Conservation (phyloP, 2,888 invertebrate species). For the Hydropsyche betteni region DNA sequence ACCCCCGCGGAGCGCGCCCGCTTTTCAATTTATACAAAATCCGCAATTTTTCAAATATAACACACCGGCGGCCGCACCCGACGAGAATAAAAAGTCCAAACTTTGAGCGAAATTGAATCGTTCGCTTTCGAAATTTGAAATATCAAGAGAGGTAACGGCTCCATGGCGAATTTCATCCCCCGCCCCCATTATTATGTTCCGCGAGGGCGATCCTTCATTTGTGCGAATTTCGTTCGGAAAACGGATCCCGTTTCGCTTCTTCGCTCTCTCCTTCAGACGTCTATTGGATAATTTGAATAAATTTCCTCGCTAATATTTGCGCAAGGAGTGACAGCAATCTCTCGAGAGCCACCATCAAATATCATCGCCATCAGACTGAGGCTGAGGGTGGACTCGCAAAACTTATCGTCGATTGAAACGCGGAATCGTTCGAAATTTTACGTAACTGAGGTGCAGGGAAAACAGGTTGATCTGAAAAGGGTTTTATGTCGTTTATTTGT, state of each 20-base stretch:
- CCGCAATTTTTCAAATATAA: too few species aligned
- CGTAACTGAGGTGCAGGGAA: too few species aligned
- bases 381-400: not conserved
- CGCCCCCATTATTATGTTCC: constrained; percentile 3
- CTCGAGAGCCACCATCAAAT: constrained; percentile 25
- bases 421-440: too few species aligned
- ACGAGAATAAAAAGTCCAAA: constrained; percentile 7
- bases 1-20: too few species aligned
- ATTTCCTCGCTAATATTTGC: constrained; percentile 31
- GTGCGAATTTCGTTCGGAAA: constrained; percentile 24
- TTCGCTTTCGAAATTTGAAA: constrained; percentile 13
- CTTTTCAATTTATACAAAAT: too few species aligned
- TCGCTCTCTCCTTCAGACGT: constrained; percentile 5
- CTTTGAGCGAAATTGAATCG: constrained; percentile 23
- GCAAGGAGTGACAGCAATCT: constrained; percentile 18
- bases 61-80: too few species aligned
- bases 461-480: too few species aligned
- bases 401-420: not conserved
- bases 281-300: constrained; percentile 32
- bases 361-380: not conserved
- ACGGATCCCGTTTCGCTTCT: constrained; percentile 1
- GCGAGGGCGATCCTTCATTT: constrained; percentile 15
- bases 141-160: constrained; percentile 19
- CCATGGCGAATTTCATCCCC: constrained; percentile 15
- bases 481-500: too few species aligned